A percentile compares a stretch with the other conserved stretches of the same genome.
phyloP scores from a whole-genome alignment of 2,113 vertebrate genomes.

The Oncorhynchus clarkii region DNA sequence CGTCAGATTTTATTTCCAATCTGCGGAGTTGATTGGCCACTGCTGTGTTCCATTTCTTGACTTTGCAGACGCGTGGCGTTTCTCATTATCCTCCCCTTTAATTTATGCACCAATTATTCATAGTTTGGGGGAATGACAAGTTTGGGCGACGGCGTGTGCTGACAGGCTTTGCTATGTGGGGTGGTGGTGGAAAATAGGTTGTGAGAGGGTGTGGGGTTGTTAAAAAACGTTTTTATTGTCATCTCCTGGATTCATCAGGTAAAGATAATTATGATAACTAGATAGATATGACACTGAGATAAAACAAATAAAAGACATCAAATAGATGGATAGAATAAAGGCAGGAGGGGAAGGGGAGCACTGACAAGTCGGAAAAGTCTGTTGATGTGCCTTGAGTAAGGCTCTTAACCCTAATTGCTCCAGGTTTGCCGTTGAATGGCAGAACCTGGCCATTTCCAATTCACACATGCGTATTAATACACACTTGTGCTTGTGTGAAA shows the following conservation, averaged over 20 bases:
- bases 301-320: constrained; percentile 1
- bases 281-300: constrained; percentile 18
- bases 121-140: constrained; percentile 50
- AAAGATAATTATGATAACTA: constrained; percentile 12
- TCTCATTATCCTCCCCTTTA: constrained; percentile 60
- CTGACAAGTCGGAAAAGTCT: too few relatives aligned
- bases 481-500: too few relatives aligned
- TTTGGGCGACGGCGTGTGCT: constrained; percentile 41
- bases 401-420: too few relatives aligned
- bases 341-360: constrained; percentile 33
- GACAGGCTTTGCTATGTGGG: constrained; percentile 48
- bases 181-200: constrained; percentile 23
- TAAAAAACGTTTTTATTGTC: constrained; percentile 21
- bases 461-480: too few relatives aligned
- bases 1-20: constrained; percentile 50
- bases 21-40: constrained; percentile 55
- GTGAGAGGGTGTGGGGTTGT: constrained; percentile 4
- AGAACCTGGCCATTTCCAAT: too few relatives aligned
- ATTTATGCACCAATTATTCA: constrained; percentile 63
- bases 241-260: not conserved
- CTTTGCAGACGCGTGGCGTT: constrained; percentile 49
- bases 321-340: constrained; percentile 11
- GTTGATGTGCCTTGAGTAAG: too few relatives aligned
- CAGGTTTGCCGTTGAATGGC: too few relatives aligned
- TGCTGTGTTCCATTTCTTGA: constrained; percentile 60